A percentile compares a stretch with the other conserved stretches of the same genome.
Evolutionary conservation across 2,113 vertebrate genomes (phyloP).

Genomic region (Nothocercus julius): DNA sequence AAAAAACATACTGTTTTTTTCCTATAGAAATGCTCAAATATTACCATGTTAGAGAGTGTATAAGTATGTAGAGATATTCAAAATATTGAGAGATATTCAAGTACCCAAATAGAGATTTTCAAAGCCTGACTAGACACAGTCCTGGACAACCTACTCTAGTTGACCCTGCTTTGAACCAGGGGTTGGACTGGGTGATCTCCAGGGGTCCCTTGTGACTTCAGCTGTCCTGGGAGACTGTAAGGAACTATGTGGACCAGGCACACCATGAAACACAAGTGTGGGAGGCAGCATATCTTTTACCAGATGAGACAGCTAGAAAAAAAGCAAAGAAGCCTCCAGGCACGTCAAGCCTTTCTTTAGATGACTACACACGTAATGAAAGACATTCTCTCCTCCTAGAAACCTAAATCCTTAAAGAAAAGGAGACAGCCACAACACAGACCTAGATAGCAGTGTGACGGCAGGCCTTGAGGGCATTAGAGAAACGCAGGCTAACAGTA

Average conservation of each 20-base stretch:
- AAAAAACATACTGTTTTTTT: background rate
- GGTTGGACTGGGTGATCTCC: background rate
- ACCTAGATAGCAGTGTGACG: background rate
- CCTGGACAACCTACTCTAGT: background rate
- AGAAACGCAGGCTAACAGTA: background rate
- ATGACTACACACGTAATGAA: background rate
- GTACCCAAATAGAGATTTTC: background rate
- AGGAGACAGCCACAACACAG: background rate
- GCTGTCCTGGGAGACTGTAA: background rate
- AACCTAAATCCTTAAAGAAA: background rate
- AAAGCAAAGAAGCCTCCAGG: background rate
- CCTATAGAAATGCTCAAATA: background rate
- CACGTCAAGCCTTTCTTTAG: background rate
- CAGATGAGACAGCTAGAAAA: background rate
- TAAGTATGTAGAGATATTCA: background rate
- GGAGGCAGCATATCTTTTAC: background rate
- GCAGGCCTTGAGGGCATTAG: background rate
- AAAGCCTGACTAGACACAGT: background rate
- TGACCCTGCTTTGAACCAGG: background rate
- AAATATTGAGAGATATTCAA: background rate
- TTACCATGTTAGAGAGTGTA: background rate
- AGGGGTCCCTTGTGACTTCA: background rate
- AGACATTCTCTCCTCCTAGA: background rate
- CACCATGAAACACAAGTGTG: background rate
- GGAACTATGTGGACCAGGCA: background rate